These are phyloP conservation scores for Xanthorhoe spadicearia DNA, from an alignment of 2,888 invertebrate genomes.

Conservation along the genomic window DNA sequence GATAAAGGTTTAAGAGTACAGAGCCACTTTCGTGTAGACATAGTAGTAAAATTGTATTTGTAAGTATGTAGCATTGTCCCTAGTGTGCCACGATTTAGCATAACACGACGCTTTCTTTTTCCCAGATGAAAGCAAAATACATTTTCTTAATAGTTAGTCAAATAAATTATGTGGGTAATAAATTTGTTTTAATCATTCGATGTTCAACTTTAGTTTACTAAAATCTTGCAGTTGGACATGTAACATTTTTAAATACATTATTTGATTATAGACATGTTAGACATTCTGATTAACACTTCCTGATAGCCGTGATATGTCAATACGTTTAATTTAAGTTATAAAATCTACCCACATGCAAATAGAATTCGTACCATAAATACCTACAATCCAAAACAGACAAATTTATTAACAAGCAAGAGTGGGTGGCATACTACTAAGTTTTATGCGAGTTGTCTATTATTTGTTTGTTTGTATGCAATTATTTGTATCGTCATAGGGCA, in stretches of 20 bases:
- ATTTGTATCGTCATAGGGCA: conserved; percentile 59
- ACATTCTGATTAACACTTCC: neutral
- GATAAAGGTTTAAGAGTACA: neutral
- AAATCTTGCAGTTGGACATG: neutral
- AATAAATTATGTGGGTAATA: too few relatives aligned
- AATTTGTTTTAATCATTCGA: too few relatives aligned
- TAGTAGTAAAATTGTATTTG: neutral
- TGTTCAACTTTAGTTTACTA: too few relatives aligned
- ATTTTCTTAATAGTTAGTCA: neutral
- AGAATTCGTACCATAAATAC: neutral
- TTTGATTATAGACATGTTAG: neutral
- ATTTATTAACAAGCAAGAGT: neutral
- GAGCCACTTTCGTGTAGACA: neutral
- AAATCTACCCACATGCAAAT: neutral
- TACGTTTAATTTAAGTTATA: neutral
- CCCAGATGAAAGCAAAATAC: conserved; percentile 15
- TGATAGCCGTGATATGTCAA: neutral
- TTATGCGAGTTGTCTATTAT: conserved; percentile 33
- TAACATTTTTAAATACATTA: neutral
- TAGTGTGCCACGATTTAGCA: conserved; percentile 35
- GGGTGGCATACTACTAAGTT: conserved; percentile 23
- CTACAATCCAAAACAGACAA: neutral
- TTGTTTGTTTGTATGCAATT: conserved; percentile 35
- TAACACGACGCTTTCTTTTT: conserved; percentile 37
- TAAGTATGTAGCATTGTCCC: conserved; percentile 34